phyloP scores from a whole-genome alignment of 2,888 invertebrate genomes.

The Catocala nupta region DNA sequence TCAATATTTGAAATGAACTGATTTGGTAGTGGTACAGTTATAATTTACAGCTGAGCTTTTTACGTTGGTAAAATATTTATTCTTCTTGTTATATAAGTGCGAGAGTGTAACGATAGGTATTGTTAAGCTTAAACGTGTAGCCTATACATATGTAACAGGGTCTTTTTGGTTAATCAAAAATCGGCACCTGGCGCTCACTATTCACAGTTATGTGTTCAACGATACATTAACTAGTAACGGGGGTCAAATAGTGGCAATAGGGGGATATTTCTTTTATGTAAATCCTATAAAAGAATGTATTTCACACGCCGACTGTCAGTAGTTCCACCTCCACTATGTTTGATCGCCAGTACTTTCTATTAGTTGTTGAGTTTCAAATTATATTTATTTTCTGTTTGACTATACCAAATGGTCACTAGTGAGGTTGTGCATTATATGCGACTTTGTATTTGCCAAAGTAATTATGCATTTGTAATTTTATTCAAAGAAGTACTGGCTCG shows the following conservation, averaged over 20 bases:
- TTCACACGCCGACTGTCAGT: constrained; percentile 61
- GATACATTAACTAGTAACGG: constrained; percentile 57
- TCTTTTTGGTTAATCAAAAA: constrained; percentile 78
- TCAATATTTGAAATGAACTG: constrained; percentile 20
- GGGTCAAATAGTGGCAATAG: constrained; percentile 57
- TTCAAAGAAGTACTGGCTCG: constrained; percentile 71
- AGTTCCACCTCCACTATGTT: constrained; percentile 55
- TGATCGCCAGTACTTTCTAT: constrained; percentile 69
- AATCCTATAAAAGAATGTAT: constrained; percentile 72
- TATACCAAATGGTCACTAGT: constrained; percentile 53
- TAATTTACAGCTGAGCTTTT: constrained; percentile 35
- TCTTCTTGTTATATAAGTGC: constrained; percentile 48
- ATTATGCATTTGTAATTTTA: constrained; percentile 79
- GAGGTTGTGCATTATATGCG: constrained; percentile 64
- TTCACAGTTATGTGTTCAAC: constrained; percentile 61
- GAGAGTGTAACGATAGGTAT: constrained; percentile 61
- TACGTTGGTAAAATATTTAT: constrained; percentile 47
- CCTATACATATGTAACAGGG: constrained; percentile 72
- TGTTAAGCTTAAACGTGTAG: constrained; percentile 60
- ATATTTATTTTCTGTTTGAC: constrained; percentile 65
- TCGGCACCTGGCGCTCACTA: constrained; percentile 68
- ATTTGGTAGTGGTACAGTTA: constrained; percentile 39
- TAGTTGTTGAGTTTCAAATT: constrained; percentile 65
- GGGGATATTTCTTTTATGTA: constrained; percentile 74
- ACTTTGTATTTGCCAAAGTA: constrained; percentile 79